A percentile compares a stretch with the other conserved stretches of the same genome.
phyloP scores from a whole-genome alignment of 2,113 vertebrate genomes.

The Anarrhichthys ocellatus region DNA sequence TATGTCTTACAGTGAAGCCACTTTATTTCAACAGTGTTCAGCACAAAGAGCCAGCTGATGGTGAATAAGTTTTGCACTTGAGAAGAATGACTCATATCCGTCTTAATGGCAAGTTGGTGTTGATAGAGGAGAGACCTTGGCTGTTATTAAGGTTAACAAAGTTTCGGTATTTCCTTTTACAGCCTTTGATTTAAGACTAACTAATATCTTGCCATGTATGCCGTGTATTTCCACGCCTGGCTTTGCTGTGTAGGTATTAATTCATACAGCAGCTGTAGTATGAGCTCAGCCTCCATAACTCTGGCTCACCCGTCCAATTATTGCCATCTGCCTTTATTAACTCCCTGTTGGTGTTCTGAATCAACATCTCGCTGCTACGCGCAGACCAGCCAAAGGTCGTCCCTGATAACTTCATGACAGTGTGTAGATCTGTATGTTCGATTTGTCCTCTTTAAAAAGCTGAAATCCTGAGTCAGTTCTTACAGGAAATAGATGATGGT shows the following conservation, averaged over 20 bases:
- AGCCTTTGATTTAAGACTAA: background rate
- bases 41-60: background rate
- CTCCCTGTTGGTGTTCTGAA: background rate
- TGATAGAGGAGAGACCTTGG: too few relatives aligned
- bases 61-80: background rate
- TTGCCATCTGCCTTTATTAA: conserved; percentile 33
- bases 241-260: background rate
- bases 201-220: background rate
- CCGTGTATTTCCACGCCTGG: background rate
- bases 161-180: background rate
- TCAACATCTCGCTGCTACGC: conserved; percentile 4
- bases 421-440: background rate
- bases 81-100: background rate
- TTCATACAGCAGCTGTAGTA: background rate
- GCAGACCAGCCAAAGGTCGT: conserved; percentile 10
- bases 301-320: conserved; percentile 10
- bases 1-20: background rate
- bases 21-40: background rate
- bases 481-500: background rate
- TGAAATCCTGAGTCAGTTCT: background rate
- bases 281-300: conserved; percentile 4
- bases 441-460: background rate
- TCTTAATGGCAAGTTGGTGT: background rate
- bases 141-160: background rate
- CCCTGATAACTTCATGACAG: background rate